Evolutionary conservation across 2,797 vertebrate genomes (phyloP).

Genomic region (Hypotaenidia okinawae): DNA sequence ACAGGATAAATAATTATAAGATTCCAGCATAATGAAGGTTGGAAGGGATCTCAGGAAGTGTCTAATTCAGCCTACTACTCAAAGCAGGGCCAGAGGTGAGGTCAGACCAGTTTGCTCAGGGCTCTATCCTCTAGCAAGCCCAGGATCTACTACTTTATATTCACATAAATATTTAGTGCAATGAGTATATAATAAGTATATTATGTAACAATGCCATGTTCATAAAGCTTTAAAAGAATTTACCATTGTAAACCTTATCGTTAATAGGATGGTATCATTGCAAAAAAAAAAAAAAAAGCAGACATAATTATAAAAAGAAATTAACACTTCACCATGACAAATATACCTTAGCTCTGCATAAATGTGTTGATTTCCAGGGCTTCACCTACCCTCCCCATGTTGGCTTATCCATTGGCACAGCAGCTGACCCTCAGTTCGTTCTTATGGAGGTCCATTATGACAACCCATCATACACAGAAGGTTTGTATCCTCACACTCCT

Average conservation of each 20-base stretch:
- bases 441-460: conserved; percentile 90
- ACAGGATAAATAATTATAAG: conserved; percentile 13
- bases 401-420: conserved; percentile 85
- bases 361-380: conserved; percentile 73
- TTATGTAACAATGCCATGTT: neutral
- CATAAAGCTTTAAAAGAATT: neutral
- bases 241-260: neutral
- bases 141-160: neutral
- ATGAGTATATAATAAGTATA: neutral
- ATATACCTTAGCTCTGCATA: neutral
- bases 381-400: conserved; percentile 86
- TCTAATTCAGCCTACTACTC: neutral
- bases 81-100: neutral
- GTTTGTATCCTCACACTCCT: conserved; percentile 64
- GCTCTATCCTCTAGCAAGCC: neutral
- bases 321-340: neutral
- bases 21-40: neutral
- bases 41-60: neutral
- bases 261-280: neutral
- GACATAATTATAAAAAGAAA: neutral
- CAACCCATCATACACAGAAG: conserved; percentile 83
- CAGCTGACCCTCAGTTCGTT: conserved; percentile 82
- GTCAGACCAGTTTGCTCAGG: neutral
- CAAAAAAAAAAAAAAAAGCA: neutral
- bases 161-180: neutral